Conservation (phyloP, 2,113 vertebrate genomes). For the Plestiodon gilberti region DNA sequence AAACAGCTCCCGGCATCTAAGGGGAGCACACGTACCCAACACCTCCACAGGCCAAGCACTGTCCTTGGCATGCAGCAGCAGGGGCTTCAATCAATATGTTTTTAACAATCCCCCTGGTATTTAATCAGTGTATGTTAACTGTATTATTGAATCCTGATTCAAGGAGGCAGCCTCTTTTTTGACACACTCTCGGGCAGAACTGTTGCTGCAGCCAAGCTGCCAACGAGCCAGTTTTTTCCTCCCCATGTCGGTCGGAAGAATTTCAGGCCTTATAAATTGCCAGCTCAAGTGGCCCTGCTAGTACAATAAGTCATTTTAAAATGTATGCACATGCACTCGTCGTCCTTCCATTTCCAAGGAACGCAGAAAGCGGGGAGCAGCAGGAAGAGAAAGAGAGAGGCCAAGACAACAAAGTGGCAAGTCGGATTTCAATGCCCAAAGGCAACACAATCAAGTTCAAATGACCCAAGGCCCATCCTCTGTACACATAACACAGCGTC, state of each 20-base stretch:
- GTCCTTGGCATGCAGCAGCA: neutral
- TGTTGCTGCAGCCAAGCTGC: neutral
- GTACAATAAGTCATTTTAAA: slow-evolving; percentile 51
- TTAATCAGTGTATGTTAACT: slow-evolving; percentile 34
- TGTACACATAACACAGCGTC: neutral
- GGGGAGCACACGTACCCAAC: slow-evolving; percentile 2
- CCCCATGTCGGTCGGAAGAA: neutral
- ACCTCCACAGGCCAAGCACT: neutral
- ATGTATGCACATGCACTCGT: slow-evolving; percentile 44
- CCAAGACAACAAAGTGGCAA: neutral
- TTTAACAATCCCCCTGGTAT: slow-evolving; percentile 5
- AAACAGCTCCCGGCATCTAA: slow-evolving; percentile 50
- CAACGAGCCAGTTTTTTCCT: neutral
- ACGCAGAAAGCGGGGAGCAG: neutral
- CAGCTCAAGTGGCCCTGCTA: slow-evolving; percentile 34
- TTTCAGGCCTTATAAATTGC: slow-evolving; percentile 26
- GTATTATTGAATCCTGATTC: slow-evolving; percentile 44
- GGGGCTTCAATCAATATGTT: slow-evolving; percentile 23
- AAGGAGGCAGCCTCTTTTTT: neutral
- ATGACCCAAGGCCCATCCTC: neutral
- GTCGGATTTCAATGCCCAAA: neutral
- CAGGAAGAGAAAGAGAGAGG: neutral
- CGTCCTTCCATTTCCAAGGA: neutral
- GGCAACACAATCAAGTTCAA: neutral
- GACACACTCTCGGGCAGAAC: neutral